Evolutionary conservation across 2,797 vertebrate species (phyloP).

Genomic region (Sebastes goodei): DNA sequence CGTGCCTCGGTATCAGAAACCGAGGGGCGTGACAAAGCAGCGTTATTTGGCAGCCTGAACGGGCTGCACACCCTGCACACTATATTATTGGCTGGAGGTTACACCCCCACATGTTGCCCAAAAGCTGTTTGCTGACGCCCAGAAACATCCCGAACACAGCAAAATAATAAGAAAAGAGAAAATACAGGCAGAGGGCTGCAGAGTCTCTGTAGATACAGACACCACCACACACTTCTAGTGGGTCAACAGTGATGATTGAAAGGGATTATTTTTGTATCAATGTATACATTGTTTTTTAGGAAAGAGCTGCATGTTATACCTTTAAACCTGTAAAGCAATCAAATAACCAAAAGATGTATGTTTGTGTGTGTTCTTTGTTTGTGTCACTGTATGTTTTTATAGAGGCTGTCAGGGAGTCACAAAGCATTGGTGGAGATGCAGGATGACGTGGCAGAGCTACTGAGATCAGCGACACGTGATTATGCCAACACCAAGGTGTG

Average conservation of each 20-base stretch:
- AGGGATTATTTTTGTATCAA: background rate
- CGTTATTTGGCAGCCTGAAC: background rate
- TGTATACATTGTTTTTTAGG: background rate
- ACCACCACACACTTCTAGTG: background rate
- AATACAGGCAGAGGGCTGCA: background rate
- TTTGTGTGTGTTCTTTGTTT: constrained; percentile 10
- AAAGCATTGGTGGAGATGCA: constrained; percentile 97
- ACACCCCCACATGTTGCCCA: no score
- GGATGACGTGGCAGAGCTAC: constrained; percentile 88
- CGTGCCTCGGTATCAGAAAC: no score
- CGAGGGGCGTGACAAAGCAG: background rate
- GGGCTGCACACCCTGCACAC: no score
- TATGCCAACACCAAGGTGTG: constrained; percentile 85
- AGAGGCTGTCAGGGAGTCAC: constrained; percentile 95
- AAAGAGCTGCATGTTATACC: background rate
- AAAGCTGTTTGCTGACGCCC: no score
- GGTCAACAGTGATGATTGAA: background rate
- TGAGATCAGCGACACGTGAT: constrained; percentile 85
- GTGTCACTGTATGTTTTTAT: constrained; percentile 23
- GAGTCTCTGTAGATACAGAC: background rate
- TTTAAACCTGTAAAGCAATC: background rate
- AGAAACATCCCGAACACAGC: background rate
- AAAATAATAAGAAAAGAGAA: background rate
- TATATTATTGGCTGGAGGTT: no score
- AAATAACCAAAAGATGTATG: background rate